Percentiles rank a stretch among this genome's conserved stretches.
Conservation (phyloP, 2,797 vertebrate species). For the Rhynchonycteris naso region DNA sequence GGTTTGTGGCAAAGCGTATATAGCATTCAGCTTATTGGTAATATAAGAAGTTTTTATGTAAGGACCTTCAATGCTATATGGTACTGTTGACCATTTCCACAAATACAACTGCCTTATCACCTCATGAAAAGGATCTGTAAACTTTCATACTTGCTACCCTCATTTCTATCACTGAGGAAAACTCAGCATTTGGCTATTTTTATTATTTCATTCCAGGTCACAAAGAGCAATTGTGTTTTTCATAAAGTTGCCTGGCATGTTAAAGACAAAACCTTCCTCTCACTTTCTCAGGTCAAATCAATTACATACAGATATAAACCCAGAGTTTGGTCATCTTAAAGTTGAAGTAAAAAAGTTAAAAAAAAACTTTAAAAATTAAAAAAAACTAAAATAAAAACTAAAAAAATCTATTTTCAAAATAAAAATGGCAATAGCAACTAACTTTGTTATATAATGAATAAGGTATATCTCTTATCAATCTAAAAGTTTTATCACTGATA, state of each 20-base stretch:
- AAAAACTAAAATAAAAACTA: background rate
- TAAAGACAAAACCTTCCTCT: background rate
- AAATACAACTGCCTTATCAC: background rate
- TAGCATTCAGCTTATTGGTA: background rate
- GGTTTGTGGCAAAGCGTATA: background rate
- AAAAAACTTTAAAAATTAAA: background rate
- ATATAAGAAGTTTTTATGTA: background rate
- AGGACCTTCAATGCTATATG: background rate
- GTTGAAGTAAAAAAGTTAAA: background rate
- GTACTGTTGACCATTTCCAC: background rate
- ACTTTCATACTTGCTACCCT: background rate
- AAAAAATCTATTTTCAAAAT: constrained; percentile 17
- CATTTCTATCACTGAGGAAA: background rate
- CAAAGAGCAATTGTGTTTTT: background rate
- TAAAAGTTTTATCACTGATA: background rate
- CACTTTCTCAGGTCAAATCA: background rate
- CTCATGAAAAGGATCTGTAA: background rate
- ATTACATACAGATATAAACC: background rate
- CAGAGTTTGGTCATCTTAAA: background rate
- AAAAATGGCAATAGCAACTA: background rate
- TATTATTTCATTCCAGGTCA: constrained; percentile 1
- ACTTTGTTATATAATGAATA: background rate
- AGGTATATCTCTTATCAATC: background rate
- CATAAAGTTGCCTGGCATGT: background rate
- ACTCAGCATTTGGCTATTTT: background rate